These are phyloP conservation scores for Eupelmus urozonus DNA, from an alignment of 2,888 invertebrate species.

Conservation along the genomic window DNA sequence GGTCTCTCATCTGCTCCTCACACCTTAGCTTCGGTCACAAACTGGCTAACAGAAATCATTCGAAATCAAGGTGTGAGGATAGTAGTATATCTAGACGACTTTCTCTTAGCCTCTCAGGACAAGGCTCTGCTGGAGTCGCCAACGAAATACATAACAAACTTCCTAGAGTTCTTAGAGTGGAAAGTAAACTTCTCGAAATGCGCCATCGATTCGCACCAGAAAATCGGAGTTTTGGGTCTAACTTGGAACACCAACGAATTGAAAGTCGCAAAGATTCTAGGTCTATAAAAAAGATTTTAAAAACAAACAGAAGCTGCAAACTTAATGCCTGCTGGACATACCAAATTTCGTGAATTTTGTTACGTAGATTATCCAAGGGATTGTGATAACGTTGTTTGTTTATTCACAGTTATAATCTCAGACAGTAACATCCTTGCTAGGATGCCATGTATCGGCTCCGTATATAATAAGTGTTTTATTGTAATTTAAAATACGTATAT, in stretches of 20 bases:
- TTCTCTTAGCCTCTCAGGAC: slow-evolving; percentile 59
- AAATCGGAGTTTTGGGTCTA: not conserved
- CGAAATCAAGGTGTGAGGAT: slow-evolving; percentile 52
- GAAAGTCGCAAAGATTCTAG: too few species aligned
- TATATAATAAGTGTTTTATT: too few species aligned
- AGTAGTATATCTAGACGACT: slow-evolving; percentile 60
- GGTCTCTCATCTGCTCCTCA: slow-evolving; percentile 64
- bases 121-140: slow-evolving; percentile 44
- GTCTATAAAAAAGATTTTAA: too few species aligned
- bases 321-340: too few species aligned
- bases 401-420: too few species aligned
- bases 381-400: too few species aligned
- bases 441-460: too few species aligned
- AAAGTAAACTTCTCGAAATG: slow-evolving; percentile 55
- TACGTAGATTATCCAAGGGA: too few species aligned
- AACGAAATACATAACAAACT: slow-evolving; percentile 32
- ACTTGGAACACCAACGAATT: not conserved
- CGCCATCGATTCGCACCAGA: slow-evolving; percentile 51
- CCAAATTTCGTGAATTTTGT: too few species aligned
- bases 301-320: too few species aligned
- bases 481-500: too few species aligned
- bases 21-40: slow-evolving; percentile 47
- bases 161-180: slow-evolving; percentile 54
- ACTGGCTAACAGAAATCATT: slow-evolving; percentile 59
- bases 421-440: too few species aligned